These are phyloP conservation scores for Falcaria lacertinaria DNA, from an alignment of 2,888 invertebrate species.

Conservation along the genomic window DNA sequence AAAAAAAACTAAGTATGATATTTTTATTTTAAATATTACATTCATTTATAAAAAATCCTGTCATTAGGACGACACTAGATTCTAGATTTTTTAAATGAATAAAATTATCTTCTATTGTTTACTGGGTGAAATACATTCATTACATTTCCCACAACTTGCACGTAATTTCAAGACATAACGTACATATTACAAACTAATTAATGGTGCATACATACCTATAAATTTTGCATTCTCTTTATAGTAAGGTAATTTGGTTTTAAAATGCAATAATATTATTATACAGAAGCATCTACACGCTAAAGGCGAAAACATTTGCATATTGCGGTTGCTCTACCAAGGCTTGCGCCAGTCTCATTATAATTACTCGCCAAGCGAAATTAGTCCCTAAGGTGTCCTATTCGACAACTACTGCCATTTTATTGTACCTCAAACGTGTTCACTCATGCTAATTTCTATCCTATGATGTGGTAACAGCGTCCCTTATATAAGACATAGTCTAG, in stretches of 20 bases:
- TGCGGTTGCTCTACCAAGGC: slow-evolving; percentile 54
- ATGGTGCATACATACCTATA: not conserved
- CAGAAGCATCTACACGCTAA: slow-evolving; percentile 40
- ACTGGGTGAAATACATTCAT: no score
- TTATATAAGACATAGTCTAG: no score
- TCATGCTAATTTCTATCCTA: slow-evolving; percentile 72
- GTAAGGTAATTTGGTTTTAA: slow-evolving; percentile 7
- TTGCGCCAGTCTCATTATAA: slow-evolving; percentile 63
- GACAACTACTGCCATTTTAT: slow-evolving; percentile 67
- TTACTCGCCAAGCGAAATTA: slow-evolving; percentile 70
- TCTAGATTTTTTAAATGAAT: no score
- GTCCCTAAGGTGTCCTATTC: slow-evolving; percentile 73
- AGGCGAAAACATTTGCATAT: slow-evolving; percentile 76
- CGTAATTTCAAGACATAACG: no score
- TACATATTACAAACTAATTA: no score
- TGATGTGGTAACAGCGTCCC: slow-evolving; percentile 50
- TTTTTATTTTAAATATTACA: no score
- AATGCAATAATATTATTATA: slow-evolving; percentile 14
- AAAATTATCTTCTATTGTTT: no score
- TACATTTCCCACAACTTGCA: no score
- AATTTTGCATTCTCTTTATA: not conserved
- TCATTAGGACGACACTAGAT: no score
- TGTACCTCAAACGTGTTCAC: slow-evolving; percentile 68
- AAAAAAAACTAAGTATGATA: no score
- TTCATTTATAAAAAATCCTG: no score